Evolutionary conservation across 2,113 vertebrate species (phyloP).

Genomic region (Chelonoidis abingdonii): DNA sequence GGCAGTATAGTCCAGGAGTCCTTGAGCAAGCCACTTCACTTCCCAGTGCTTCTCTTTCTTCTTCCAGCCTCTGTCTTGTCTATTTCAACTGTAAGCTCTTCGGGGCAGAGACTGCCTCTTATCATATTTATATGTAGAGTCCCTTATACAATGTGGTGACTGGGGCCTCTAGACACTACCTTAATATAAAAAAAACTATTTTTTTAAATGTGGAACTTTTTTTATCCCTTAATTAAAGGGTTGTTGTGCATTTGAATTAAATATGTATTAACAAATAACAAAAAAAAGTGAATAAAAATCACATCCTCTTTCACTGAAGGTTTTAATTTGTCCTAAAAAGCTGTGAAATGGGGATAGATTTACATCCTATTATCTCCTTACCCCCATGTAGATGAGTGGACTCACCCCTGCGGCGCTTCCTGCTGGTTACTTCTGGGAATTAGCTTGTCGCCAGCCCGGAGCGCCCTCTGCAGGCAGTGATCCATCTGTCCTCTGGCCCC

Average conservation of each 20-base stretch:
- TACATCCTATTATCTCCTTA: not conserved
- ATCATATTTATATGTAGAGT: not conserved
- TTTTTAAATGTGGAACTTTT: not conserved
- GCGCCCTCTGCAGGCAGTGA: no score
- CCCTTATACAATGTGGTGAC: not conserved
- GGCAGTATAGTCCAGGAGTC: not conserved
- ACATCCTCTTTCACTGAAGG: not conserved
- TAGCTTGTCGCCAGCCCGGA: no score
- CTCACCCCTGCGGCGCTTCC: no score
- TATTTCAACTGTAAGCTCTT: not conserved
- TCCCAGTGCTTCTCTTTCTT: not conserved
- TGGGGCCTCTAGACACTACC: not conserved
- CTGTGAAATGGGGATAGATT: not conserved
- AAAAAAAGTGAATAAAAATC: not conserved
- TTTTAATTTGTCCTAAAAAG: not conserved
- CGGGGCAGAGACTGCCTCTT: not conserved
- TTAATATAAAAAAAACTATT: not conserved
- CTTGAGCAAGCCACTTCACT: not conserved
- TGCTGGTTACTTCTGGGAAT: no score
- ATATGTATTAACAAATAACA: not conserved
- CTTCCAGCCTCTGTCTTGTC: not conserved
- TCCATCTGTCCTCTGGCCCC: no score
- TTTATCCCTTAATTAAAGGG: not conserved
- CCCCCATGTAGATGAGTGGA: not conserved
- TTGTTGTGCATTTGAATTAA: not conserved